Conservation (phyloP, 1,140 invertebrate species). For the Oedothorax gibbosus region DNA sequence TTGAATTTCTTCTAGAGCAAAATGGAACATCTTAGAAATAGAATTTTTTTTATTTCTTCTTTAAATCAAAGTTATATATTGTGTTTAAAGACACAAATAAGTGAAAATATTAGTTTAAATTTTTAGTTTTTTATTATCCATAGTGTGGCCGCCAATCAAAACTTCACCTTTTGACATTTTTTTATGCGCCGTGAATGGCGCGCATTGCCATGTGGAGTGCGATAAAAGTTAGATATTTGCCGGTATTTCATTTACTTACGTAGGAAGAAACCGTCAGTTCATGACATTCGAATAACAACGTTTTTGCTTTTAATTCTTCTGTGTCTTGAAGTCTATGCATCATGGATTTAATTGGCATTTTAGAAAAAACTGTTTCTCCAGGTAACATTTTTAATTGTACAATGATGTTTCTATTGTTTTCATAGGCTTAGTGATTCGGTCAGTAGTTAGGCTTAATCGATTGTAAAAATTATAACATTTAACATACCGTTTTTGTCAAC, state of each 20-base stretch:
- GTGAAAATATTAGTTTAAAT: too few species aligned
- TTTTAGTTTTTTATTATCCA: too few species aligned
- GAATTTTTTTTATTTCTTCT: too few species aligned
- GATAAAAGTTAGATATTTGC: conserved; percentile 36
- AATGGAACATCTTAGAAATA: too few species aligned
- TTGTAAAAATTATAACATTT: conserved; percentile 10
- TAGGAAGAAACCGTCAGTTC: neutral
- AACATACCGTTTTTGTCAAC: neutral
- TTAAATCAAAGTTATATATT: too few species aligned
- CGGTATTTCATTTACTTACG: conserved; percentile 45
- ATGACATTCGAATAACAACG: neutral
- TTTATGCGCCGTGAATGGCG: conserved; percentile 22
- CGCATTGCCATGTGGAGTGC: conserved; percentile 56
- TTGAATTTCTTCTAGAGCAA: too few species aligned
- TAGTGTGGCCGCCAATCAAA: conserved; percentile 15
- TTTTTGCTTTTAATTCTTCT: neutral
- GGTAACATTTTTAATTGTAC: conserved; percentile 75
- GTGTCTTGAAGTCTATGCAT: neutral
- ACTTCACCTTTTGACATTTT: neutral
- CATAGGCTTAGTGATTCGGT: conserved; percentile 26
- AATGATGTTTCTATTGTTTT: neutral
- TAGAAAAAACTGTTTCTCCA: conserved; percentile 86
- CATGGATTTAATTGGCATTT: conserved; percentile 64
- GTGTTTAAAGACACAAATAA: too few species aligned
- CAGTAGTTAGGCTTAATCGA: conserved; percentile 49